phyloP scores from a whole-genome alignment of 30 jellyfish, hydroid and myxozoan genomes.

The Turritopsis dohrnii region DNA sequence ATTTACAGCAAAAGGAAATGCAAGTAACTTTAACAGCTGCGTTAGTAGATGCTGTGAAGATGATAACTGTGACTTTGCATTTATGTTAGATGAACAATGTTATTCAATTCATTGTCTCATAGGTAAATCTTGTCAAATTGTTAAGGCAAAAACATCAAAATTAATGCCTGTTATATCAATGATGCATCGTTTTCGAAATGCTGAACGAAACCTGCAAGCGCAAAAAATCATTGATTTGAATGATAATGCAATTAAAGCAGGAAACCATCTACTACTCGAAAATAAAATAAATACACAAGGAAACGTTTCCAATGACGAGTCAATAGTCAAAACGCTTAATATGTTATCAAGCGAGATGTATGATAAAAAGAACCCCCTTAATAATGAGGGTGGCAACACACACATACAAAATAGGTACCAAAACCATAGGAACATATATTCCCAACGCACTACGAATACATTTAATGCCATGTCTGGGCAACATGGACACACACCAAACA shows the following conservation, averaged over 20 bases:
- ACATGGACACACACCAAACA: constrained; percentile 26
- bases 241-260: not conserved
- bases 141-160: not conserved
- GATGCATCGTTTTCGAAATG: not conserved
- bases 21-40: constrained; percentile 52
- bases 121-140: not conserved
- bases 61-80: constrained; percentile 63
- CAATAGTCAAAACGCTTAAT: not conserved
- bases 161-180: constrained; percentile 5
- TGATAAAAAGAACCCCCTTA: not conserved
- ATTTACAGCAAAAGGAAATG: constrained; percentile 44
- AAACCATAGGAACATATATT: not conserved
- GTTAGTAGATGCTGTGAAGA: constrained; percentile 62
- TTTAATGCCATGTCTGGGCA: constrained; percentile 41
- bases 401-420: not conserved
- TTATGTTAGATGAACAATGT: constrained; percentile 64
- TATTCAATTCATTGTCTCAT: constrained; percentile 27
- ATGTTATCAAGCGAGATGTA: not conserved
- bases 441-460: constrained; percentile 12
- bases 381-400: not conserved
- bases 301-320: not conserved
- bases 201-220: not conserved
- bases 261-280: not conserved
- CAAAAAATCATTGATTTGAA: not conserved
- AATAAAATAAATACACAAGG: not conserved